Evolutionary conservation across 2,888 invertebrate species (phyloP).

Genomic region (Dicycla oo): DNA sequence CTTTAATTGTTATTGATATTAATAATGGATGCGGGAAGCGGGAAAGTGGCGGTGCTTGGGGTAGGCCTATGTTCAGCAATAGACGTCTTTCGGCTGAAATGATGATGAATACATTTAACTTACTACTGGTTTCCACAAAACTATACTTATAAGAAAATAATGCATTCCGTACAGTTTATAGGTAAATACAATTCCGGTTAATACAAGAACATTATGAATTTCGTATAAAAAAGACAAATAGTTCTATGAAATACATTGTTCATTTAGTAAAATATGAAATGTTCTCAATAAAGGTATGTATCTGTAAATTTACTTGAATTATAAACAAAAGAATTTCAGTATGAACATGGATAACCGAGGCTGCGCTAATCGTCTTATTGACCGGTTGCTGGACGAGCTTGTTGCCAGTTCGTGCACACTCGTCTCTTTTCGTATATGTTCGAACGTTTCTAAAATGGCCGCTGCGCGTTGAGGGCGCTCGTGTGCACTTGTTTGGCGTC

Average conservation of each 20-base stretch:
- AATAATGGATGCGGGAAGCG: no score
- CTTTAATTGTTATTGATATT: no score
- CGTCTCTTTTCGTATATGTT: conserved; percentile 83
- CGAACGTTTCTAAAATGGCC: conserved; percentile 82
- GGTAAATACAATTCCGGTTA: background rate
- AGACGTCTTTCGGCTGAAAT: no score
- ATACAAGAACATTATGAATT: background rate
- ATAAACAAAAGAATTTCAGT: conserved; percentile 81
- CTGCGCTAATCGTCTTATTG: conserved; percentile 90
- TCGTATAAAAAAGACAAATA: background rate
- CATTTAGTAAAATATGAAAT: conserved; percentile 17
- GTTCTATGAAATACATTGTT: conserved; percentile 3
- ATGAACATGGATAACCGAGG: conserved; percentile 76
- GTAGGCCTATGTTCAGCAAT: no score
- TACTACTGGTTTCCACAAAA: background rate
- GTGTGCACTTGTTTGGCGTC: conserved; percentile 90
- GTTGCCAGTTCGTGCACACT: conserved; percentile 88
- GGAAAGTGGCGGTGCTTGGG: no score
- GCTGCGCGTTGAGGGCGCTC: conserved; percentile 90
- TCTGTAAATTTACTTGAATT: conserved; percentile 58
- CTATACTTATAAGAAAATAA: background rate
- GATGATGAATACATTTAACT: background rate
- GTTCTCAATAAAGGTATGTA: conserved; percentile 30
- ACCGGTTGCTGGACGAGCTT: conserved; percentile 89
- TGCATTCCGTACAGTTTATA: background rate